phyloP scores from a whole-genome alignment of 2,888 invertebrate species.

The Hemicrepidius hirtus region DNA sequence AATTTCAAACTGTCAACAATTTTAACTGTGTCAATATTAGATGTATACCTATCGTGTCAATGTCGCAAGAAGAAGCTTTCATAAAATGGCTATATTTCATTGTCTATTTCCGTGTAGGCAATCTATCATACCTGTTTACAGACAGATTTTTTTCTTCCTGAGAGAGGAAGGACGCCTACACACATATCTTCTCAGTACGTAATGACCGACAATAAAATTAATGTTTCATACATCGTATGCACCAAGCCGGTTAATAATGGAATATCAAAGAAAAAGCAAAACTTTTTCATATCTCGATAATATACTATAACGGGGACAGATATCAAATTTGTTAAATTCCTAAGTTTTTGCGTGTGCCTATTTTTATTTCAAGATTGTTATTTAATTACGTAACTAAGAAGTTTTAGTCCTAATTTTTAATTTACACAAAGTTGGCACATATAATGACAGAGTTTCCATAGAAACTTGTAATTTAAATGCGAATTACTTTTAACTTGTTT shows the following conservation, averaged over 20 bases:
- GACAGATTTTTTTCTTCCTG: slow-evolving; percentile 3
- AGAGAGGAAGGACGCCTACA: slow-evolving; percentile 4
- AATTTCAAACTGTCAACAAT: slow-evolving; percentile 18
- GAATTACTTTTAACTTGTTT: slow-evolving; percentile 14
- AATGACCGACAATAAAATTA: slow-evolving; percentile 38
- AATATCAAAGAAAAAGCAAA: too few species aligned
- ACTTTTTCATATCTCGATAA: too few species aligned
- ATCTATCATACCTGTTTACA: slow-evolving; percentile 30
- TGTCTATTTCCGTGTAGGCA: slow-evolving; percentile 32
- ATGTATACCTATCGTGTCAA: slow-evolving; percentile 22
- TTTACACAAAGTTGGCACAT: background rate
- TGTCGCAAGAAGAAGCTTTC: slow-evolving; percentile 17
- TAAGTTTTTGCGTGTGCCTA: too few species aligned
- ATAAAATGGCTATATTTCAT: slow-evolving; percentile 27
- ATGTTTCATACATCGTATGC: slow-evolving; percentile 34
- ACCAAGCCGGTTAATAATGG: slow-evolving; percentile 15
- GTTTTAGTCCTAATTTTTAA: slow-evolving; percentile 1
- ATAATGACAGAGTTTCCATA: slow-evolving; percentile 2
- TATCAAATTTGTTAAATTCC: too few species aligned
- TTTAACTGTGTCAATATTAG: slow-evolving; percentile 35
- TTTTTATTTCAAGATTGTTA: background rate
- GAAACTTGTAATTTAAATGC: background rate
- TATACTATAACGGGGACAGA: too few species aligned
- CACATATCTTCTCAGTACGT: slow-evolving; percentile 18
- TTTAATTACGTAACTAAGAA: background rate